phyloP scores from a whole-genome alignment of 1,140 invertebrate species.

The Lepidostoma basale region DNA sequence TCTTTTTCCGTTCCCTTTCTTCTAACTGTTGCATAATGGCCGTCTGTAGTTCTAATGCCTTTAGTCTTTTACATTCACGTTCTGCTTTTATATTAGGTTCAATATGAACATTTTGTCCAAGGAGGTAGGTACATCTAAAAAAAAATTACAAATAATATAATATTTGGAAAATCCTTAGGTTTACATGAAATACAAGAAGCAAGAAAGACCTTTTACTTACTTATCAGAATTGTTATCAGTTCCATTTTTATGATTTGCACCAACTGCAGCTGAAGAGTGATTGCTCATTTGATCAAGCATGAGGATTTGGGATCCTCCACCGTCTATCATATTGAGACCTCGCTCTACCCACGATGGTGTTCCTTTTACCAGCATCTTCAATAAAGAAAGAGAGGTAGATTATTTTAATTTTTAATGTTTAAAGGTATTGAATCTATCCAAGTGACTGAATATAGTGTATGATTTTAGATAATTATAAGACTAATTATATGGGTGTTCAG shows the following conservation, averaged over 20 bases:
- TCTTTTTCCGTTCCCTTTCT: conserved; percentile 68
- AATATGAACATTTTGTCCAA: conserved; percentile 75
- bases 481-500: no score
- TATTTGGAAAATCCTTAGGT: background rate
- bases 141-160: background rate
- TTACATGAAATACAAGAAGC: background rate
- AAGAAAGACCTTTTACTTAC: background rate
- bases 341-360: conserved; percentile 69
- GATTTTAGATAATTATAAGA: no score
- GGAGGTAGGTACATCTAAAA: conserved; percentile 59
- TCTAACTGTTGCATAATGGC: conserved; percentile 76
- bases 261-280: conserved; percentile 20
- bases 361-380: conserved; percentile 58
- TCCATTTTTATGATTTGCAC: background rate
- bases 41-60: conserved; percentile 73
- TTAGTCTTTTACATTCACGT: conserved; percentile 69
- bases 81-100: conserved; percentile 71
- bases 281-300: conserved; percentile 54
- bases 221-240: conserved; percentile 31
- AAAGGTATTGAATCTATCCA: no score
- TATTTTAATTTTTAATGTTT: no score
- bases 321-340: conserved; percentile 63
- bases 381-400: no score
- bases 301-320: conserved; percentile 53
- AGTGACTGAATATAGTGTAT: no score